Conservation (phyloP, 2,888 invertebrate genomes). For the Drepanosiphum platanoidis region DNA sequence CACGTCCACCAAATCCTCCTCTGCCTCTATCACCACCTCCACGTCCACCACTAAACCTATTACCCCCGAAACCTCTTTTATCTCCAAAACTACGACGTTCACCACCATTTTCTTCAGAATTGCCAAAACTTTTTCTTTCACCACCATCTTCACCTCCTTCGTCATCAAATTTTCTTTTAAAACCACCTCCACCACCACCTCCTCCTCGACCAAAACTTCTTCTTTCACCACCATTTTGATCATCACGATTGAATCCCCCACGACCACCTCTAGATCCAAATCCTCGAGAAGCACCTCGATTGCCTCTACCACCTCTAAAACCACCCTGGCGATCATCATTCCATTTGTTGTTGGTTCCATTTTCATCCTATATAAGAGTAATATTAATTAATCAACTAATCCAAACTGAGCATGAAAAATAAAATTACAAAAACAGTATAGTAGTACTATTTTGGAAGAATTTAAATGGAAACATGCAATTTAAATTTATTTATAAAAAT, state of each 20-base stretch:
- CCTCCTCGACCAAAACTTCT: slow-evolving; percentile 65
- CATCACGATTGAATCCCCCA: slow-evolving; percentile 64
- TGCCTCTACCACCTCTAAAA: slow-evolving; percentile 65
- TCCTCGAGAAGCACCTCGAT: slow-evolving; percentile 64
- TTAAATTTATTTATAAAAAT: not conserved
- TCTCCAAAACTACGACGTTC: slow-evolving; percentile 68
- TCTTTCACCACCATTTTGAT: slow-evolving; percentile 65
- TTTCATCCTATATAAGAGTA: slow-evolving; percentile 59
- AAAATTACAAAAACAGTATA: not conserved
- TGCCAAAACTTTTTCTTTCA: slow-evolving; percentile 61
- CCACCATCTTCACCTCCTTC: slow-evolving; percentile 40
- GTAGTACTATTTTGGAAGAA: slow-evolving; percentile 54
- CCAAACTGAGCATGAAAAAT: slow-evolving; percentile 63
- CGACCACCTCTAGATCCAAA: slow-evolving; percentile 65
- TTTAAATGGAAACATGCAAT: not conserved
- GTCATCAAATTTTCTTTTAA: slow-evolving; percentile 59
- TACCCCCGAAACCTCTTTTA: slow-evolving; percentile 65
- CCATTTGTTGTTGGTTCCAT: slow-evolving; percentile 48
- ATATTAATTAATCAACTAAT: slow-evolving; percentile 61
- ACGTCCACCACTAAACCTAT: slow-evolving; percentile 46
- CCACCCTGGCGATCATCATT: slow-evolving; percentile 67
- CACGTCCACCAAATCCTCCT: slow-evolving; percentile 51
- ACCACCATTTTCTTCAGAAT: slow-evolving; percentile 65
- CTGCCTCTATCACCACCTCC: slow-evolving; percentile 55
- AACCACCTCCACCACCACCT: slow-evolving; percentile 64